Conservation (phyloP, 1,140 invertebrate genomes). For the Arion vulgaris region DNA sequence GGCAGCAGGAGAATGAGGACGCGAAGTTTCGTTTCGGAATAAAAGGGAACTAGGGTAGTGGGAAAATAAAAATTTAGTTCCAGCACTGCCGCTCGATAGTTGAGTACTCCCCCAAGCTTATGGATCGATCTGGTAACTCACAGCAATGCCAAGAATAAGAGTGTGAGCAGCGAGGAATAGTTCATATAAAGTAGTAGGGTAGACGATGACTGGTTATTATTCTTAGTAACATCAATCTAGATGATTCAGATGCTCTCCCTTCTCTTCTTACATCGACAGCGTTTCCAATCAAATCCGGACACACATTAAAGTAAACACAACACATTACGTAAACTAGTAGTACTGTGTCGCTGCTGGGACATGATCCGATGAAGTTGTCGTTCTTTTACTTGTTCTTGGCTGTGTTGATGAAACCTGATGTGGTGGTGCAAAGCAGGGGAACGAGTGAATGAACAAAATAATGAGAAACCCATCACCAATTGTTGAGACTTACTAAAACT, state of each 20-base stretch:
- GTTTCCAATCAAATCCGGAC: neutral
- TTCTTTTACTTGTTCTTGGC: no score
- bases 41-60: neutral
- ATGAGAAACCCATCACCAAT: no score
- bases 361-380: no score
- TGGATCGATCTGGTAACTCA: neutral
- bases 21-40: conserved; percentile 4
- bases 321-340: no score
- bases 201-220: neutral
- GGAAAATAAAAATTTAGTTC: neutral
- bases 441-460: no score
- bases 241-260: neutral
- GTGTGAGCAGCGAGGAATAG: neutral
- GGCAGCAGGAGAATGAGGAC: conserved; percentile 16
- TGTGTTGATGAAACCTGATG: no score
- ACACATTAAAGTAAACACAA: no score
- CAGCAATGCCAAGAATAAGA: neutral
- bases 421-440: no score
- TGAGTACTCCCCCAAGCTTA: neutral
- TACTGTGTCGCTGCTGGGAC: no score
- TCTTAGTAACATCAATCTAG: neutral
- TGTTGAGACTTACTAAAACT: no score
- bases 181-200: conserved; percentile 5
- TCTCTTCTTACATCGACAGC: neutral
- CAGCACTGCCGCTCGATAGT: neutral